These are phyloP conservation scores for Trachelus iudaicus DNA, from an alignment of 2,888 invertebrate genomes.

Conservation along the genomic window DNA sequence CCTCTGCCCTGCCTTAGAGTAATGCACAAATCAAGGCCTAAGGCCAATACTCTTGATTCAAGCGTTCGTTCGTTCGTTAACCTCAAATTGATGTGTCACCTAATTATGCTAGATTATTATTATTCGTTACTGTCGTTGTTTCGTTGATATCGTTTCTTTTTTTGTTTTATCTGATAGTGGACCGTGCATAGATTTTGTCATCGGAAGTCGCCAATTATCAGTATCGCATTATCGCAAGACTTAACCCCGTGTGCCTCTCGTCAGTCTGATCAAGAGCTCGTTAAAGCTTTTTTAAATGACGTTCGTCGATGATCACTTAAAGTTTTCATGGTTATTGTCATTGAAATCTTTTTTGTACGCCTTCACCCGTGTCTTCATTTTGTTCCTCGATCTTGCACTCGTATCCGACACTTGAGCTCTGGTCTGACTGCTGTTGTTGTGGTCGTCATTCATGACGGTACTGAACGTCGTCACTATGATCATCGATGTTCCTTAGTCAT, in stretches of 20 bases:
- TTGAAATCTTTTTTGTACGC: background rate
- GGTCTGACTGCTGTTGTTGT: too few relatives aligned
- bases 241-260: background rate
- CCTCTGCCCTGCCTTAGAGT: conserved; percentile 55
- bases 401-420: too few relatives aligned
- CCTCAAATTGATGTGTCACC: conserved; percentile 62
- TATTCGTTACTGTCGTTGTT: conserved; percentile 10
- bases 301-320: background rate
- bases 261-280: background rate
- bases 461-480: too few relatives aligned
- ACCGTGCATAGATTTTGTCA: background rate
- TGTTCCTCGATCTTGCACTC: background rate
- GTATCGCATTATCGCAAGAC: background rate
- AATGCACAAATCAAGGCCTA: conserved; percentile 62
- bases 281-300: background rate
- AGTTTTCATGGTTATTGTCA: background rate
- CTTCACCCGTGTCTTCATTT: background rate
- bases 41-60: conserved; percentile 60
- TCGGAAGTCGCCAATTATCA: background rate
- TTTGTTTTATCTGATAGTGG: background rate
- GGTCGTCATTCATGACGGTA: too few relatives aligned
- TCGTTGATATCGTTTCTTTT: background rate
- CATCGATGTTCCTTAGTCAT: background rate
- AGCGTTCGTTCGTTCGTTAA: conserved; percentile 59
- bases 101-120: conserved; percentile 49